Evolutionary conservation across 2,797 vertebrate genomes (phyloP), one percentile per base, ranked within the genome.

Genomic region (Bradypodion ventrale): DNA sequence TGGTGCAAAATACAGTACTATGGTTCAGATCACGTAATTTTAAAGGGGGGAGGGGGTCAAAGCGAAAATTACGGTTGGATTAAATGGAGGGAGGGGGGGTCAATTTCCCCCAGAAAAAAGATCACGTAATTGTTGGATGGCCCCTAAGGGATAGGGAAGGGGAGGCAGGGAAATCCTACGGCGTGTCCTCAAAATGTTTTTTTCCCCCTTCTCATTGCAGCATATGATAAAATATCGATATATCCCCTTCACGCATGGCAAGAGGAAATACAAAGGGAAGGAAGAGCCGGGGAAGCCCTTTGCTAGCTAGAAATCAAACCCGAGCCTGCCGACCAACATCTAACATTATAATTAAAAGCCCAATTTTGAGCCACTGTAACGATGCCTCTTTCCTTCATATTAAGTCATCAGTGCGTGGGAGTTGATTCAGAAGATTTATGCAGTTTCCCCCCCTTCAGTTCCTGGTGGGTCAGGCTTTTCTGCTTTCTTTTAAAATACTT

Each of bases 191-290:
- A 29, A 15, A 87, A 0, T 21, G 6, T 73, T 1, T 42, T 75
- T 49, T 86, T 29, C 77, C 88, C 83, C 82, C 87, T 83, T 92
- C 89, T 85, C 69, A 78, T 93, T 93, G 69, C 93, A 99, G 98
- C 99, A 99, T 96, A 99, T 99, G 98, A 94, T 99, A 95, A 99
- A 99, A 96, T 99, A 99, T 96, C 98, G 98, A 96, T 99, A 99
- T 97, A 97, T 99, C 91, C 98, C 98, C 40, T 99, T 99, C 97
- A 99, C 98, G 90, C 98, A 99, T 0, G 99, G 99, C 89, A 99
- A 99, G 97, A 98, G 98, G 97, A 98, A 96, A 95, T 99, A 99
- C 97, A 98, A 97, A 97, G 98, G 99, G 96, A 99, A 99, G 94
- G 98, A 99, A 83, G 99, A 99, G 27, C 96, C 96, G 95, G 97